Conservation (phyloP, 2,113 vertebrate species). For the rabbit (Oryctolagus cuniculus) region mOryCun1.1 NC_091445.1:93341001-93341500, state of each 20-base stretch:
- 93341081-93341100: slow-evolving; percentile 47
- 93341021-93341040: slow-evolving; percentile 21
- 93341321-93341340: neutral
- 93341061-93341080: slow-evolving; percentile 12
- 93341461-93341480: no score
- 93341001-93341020: neutral
- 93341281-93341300: neutral
- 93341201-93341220: neutral
- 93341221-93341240: neutral
- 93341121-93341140: slow-evolving; percentile 63
- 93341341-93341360: neutral
- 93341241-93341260: neutral
- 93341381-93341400: neutral
- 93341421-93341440: neutral
- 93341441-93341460: neutral
- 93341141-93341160: slow-evolving; percentile 19
- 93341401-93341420: neutral
- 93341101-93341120: slow-evolving; percentile 41
- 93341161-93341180: neutral
- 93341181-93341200: neutral
- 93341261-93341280: neutral
- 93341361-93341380: neutral
- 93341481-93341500: no score
- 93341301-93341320: neutral
- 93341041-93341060: slow-evolving; percentile 53